Conservation (phyloP, 2,797 vertebrate species). For the Silurus lanzhouensis region DNA sequence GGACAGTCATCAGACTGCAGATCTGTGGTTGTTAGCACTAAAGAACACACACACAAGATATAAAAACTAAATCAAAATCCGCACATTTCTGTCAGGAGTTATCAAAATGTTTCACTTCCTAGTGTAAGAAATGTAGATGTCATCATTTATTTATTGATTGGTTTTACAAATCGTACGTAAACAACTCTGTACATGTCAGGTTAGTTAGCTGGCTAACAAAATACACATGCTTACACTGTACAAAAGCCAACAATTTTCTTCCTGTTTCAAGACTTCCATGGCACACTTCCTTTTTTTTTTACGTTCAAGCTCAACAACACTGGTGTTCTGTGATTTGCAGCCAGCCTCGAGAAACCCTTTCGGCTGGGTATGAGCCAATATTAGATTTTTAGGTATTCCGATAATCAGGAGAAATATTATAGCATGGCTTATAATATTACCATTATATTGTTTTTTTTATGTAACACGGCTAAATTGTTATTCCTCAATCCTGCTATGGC, state of each 20-base stretch:
- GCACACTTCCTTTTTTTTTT: background rate
- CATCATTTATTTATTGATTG: background rate
- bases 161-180: background rate
- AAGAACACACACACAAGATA: background rate
- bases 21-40: background rate
- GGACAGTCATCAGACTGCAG: slow-evolving; percentile 22
- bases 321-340: background rate
- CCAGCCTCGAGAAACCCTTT: background rate
- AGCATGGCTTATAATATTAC: background rate
- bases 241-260: background rate
- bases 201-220: slow-evolving; percentile 33
- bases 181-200: background rate
- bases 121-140: background rate
- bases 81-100: background rate
- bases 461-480: background rate
- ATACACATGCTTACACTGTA: background rate
- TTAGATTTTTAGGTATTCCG: background rate
- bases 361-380: background rate
- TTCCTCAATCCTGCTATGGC: background rate
- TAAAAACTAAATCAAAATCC: background rate
- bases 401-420: background rate
- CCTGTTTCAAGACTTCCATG: slow-evolving; percentile 24
- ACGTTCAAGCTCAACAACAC: background rate
- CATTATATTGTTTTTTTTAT: background rate
- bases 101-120: background rate